Evolutionary conservation across 2,888 invertebrate genomes (phyloP).

Genomic region (Hedychridium roseum): DNA sequence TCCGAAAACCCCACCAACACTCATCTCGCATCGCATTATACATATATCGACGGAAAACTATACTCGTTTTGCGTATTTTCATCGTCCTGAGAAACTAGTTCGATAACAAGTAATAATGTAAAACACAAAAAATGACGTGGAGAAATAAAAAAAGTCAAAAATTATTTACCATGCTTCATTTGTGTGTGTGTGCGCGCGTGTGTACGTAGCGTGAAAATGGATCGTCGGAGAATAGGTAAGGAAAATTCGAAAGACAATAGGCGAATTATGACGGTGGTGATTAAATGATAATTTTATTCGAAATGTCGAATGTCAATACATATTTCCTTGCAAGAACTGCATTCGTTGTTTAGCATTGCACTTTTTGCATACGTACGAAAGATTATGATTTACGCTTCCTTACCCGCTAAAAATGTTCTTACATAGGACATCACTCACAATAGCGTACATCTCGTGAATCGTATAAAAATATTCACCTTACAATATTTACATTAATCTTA

Average conservation of each 20-base stretch:
- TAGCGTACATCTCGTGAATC: background rate
- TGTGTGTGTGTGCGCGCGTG: no score
- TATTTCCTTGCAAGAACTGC: no score
- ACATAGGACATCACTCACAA: background rate
- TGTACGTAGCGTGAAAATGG: background rate
- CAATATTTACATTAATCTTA: constrained; percentile 41
- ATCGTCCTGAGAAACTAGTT: constrained; percentile 49
- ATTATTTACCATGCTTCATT: constrained; percentile 10
- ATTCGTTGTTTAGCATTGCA: background rate
- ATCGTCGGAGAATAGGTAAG: background rate
- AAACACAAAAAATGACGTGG: constrained; percentile 43
- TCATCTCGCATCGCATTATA: constrained; percentile 48
- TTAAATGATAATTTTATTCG: constrained; percentile 34
- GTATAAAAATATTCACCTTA: constrained; percentile 2
- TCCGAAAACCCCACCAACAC: no score
- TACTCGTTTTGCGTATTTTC: constrained; percentile 51
- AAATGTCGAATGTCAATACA: constrained; percentile 18
- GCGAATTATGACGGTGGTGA: constrained; percentile 2
- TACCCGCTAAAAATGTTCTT: background rate
- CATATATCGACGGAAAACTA: constrained; percentile 44
- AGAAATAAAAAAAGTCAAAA: constrained; percentile 38
- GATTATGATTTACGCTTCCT: background rate
- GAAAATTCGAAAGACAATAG: background rate
- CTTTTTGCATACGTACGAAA: background rate
- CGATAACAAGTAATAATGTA: constrained; percentile 49